Evolutionary conservation across 2,113 vertebrate species (phyloP).

Genomic region (Xenopus borealis): DNA sequence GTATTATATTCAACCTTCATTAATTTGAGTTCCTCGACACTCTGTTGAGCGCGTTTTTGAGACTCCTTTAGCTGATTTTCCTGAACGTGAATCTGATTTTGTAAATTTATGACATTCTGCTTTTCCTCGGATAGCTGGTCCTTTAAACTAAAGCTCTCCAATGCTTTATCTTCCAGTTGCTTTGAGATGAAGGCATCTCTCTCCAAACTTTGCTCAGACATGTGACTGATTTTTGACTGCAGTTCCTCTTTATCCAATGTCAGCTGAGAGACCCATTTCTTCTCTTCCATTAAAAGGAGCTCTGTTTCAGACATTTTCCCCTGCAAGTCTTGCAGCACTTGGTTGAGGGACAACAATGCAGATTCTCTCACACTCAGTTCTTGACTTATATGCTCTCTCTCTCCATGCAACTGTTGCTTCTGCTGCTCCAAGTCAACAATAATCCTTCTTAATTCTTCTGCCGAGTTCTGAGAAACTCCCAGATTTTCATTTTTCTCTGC

Average conservation of each 20-base stretch:
- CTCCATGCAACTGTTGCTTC: conserved; percentile 57
- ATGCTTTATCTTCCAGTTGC: conserved; percentile 67
- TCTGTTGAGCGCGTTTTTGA: conserved; percentile 52
- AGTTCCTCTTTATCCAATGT: conserved; percentile 65
- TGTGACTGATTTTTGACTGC: conserved; percentile 51
- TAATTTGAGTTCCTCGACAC: conserved; percentile 56
- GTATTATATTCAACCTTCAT: conserved; percentile 54
- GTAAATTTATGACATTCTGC: conserved; percentile 55
- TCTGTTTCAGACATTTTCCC: conserved; percentile 56
- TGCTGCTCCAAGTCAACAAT: conserved; percentile 54
- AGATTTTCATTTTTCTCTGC: conserved; percentile 59
- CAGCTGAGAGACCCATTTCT: conserved; percentile 56
- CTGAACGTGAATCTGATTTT: conserved; percentile 58
- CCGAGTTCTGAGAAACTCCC: conserved; percentile 56
- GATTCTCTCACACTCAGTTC: conserved; percentile 54
- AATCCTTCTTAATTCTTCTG: conserved; percentile 55
- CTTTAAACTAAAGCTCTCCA: conserved; percentile 60
- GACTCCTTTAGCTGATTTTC: conserved; percentile 59
- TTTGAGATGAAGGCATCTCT: conserved; percentile 58
- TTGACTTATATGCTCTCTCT: conserved; percentile 63
- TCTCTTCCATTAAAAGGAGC: conserved; percentile 52
- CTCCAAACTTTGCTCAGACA: conserved; percentile 59
- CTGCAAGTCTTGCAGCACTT: conserved; percentile 58
- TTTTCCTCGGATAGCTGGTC: conserved; percentile 61
- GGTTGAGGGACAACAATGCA: conserved; percentile 51